Evolutionary conservation across 2,888 invertebrate genomes (phyloP).

Genomic region (Tetranychus piercei): DNA sequence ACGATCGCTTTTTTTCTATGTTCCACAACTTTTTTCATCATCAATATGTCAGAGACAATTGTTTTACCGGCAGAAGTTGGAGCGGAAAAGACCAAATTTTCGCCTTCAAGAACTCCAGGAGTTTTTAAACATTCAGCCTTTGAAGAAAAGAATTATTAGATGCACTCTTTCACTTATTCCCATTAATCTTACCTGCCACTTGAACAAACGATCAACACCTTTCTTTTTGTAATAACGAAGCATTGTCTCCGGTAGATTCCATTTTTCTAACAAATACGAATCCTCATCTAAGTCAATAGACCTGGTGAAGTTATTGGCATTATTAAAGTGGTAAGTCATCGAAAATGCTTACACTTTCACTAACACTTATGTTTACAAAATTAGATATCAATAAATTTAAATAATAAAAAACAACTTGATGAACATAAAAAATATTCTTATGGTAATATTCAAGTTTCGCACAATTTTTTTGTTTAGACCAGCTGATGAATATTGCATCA

Average conservation of each 20-base stretch:
- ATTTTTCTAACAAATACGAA: background rate
- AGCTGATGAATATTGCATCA: too few relatives aligned
- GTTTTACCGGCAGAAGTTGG: constrained; percentile 96
- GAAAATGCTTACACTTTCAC: too few relatives aligned
- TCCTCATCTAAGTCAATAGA: too few relatives aligned
- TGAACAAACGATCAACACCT: constrained; percentile 13
- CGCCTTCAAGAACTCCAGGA: constrained; percentile 44
- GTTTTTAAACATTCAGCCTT: constrained; percentile 54
- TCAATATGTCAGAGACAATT: constrained; percentile 78
- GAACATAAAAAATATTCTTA: too few relatives aligned
- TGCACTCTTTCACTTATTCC: background rate
- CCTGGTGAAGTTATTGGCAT: too few relatives aligned
- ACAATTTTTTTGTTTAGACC: too few relatives aligned
- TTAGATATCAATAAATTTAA: too few relatives aligned
- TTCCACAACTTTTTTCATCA: constrained; percentile 72
- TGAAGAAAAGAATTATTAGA: constrained; percentile 37
- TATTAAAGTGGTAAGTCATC: too few relatives aligned
- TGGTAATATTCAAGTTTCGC: too few relatives aligned
- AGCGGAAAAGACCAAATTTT: constrained; percentile 83
- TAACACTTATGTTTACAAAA: too few relatives aligned
- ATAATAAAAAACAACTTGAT: too few relatives aligned
- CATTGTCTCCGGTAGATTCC: constrained; percentile 15
- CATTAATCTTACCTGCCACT: constrained; percentile 14
- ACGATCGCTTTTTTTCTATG: constrained; percentile 58
- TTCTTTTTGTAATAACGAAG: constrained; percentile 13